Percentiles rank a stretch among this genome's conserved stretches.
Evolutionary conservation across 2,888 invertebrate species (phyloP).

Genomic region (Drosophila mimetica): DNA sequence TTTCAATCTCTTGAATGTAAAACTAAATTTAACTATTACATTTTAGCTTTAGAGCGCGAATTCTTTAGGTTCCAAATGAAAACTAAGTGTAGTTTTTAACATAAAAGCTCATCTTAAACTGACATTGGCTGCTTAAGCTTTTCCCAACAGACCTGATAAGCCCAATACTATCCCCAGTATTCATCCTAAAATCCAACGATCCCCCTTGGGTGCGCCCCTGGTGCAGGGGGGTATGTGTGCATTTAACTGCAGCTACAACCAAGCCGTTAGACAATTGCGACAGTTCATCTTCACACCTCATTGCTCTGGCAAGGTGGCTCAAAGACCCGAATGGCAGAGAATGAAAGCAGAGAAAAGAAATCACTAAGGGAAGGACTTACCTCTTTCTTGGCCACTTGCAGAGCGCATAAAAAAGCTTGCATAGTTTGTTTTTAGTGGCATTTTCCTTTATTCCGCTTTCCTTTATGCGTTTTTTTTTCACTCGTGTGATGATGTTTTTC

Average conservation of each 20-base stretch:
- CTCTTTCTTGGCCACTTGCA: constrained; percentile 40
- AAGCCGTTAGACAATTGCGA: constrained; percentile 72
- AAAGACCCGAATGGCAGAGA: constrained; percentile 40
- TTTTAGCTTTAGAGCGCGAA: too few relatives aligned
- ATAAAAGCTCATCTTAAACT: too few relatives aligned
- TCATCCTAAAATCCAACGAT: not conserved
- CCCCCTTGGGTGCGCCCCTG: constrained; percentile 9
- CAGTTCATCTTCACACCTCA: constrained; percentile 79
- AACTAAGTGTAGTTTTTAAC: too few relatives aligned
- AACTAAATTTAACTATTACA: too few relatives aligned
- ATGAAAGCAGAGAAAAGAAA: constrained; percentile 15
- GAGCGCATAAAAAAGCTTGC: constrained; percentile 33
- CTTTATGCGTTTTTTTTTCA: constrained; percentile 24
- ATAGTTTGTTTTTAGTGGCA: constrained; percentile 48
- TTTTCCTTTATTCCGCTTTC: constrained; percentile 24
- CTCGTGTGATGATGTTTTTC: constrained; percentile 8
- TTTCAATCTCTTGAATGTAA: too few relatives aligned
- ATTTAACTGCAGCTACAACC: constrained; percentile 55
- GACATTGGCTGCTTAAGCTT: too few relatives aligned
- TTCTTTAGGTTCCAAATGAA: too few relatives aligned
- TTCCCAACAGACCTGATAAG: too few relatives aligned
- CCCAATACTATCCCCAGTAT: too few relatives aligned
- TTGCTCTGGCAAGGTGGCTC: constrained; percentile 67
- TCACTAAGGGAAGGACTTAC: constrained; percentile 27
- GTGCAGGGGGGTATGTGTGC: constrained; percentile 20